Evolutionary conservation across 2,888 invertebrate genomes (phyloP).

Genomic region (Abrostola triplasia): DNA sequence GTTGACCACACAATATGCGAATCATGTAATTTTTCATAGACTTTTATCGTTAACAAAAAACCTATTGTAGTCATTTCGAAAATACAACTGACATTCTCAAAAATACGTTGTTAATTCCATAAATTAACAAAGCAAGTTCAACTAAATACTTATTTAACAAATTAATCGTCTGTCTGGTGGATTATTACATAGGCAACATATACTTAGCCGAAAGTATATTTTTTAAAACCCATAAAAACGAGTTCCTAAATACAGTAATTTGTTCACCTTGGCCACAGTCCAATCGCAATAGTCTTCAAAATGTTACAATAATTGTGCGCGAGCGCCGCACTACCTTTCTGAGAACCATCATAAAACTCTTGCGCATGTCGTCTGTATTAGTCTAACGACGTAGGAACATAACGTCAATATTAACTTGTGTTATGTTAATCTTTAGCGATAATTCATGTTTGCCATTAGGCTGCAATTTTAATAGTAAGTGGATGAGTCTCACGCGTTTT

Average conservation of each 20-base stretch:
- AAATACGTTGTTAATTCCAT: too few species aligned
- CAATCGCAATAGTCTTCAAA: conserved; percentile 42
- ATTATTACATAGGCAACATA: background rate
- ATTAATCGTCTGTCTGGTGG: too few species aligned
- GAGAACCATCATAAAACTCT: conserved; percentile 42
- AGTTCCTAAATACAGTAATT: conserved; percentile 22
- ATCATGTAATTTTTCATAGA: too few species aligned
- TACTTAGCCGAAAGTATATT: conserved; percentile 5
- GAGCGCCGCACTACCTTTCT: conserved; percentile 38
- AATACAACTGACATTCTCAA: too few species aligned
- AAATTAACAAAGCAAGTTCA: too few species aligned
- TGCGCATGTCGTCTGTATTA: conserved; percentile 24
- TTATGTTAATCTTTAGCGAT: background rate
- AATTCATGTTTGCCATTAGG: too few species aligned
- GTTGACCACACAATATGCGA: too few species aligned
- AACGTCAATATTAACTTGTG: background rate
- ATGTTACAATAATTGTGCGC: conserved; percentile 41
- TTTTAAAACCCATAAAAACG: conserved; percentile 7
- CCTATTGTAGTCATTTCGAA: too few species aligned
- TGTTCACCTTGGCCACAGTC: conserved; percentile 26
- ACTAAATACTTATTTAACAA: too few species aligned
- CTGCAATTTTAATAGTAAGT: too few species aligned
- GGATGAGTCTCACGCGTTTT: too few species aligned
- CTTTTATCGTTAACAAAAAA: too few species aligned
- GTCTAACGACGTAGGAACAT: conserved; percentile 22